Evolutionary conservation across 2,888 invertebrate genomes (phyloP).

Genomic region (Mesodorylaimus sp.): DNA sequence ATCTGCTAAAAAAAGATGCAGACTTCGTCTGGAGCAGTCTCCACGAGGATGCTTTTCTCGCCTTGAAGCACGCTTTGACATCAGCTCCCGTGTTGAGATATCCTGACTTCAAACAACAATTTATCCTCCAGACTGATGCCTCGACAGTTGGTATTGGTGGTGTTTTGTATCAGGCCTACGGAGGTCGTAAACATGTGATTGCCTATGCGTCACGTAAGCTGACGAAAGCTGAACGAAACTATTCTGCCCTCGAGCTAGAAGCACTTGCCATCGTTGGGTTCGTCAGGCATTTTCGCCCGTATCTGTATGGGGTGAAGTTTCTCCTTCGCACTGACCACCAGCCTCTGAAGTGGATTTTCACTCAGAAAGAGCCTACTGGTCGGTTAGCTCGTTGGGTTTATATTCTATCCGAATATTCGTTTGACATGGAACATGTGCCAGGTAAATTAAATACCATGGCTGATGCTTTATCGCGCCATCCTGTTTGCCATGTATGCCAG

Average conservation of each 20-base stretch:
- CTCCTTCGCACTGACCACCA: constrained; percentile 33
- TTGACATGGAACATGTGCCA: constrained; percentile 28
- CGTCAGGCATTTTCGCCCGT: constrained; percentile 29
- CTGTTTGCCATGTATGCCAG: constrained; percentile 15
- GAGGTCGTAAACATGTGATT: constrained; percentile 12
- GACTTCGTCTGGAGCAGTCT: constrained; percentile 13
- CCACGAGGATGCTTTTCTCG: constrained; percentile 8
- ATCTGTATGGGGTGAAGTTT: constrained; percentile 27
- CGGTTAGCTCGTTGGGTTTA: constrained; percentile 34
- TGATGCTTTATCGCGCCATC: constrained; percentile 30
- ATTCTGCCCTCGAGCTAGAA: constrained; percentile 31
- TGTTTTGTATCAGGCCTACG: constrained; percentile 16
- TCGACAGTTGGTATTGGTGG: constrained; percentile 18
- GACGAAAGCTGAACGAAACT: constrained; percentile 26
- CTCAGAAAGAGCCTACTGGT: constrained; percentile 31
- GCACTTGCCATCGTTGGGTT: constrained; percentile 26
- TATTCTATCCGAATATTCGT: constrained; percentile 28
- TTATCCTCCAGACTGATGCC: constrained; percentile 22
- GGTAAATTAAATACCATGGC: constrained; percentile 30
- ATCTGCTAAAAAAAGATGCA: constrained; percentile 2
- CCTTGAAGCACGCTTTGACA: constrained; percentile 6
- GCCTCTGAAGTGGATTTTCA: constrained; percentile 34
- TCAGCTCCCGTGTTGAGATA: constrained; percentile 14
- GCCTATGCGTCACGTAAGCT: constrained; percentile 16
- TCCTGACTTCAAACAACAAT: constrained; percentile 16